Evolutionary conservation across 1,140 invertebrate species (phyloP), one percentile per base, ranked within the genome.

Genomic region (Bombus vancouverensis): DNA sequence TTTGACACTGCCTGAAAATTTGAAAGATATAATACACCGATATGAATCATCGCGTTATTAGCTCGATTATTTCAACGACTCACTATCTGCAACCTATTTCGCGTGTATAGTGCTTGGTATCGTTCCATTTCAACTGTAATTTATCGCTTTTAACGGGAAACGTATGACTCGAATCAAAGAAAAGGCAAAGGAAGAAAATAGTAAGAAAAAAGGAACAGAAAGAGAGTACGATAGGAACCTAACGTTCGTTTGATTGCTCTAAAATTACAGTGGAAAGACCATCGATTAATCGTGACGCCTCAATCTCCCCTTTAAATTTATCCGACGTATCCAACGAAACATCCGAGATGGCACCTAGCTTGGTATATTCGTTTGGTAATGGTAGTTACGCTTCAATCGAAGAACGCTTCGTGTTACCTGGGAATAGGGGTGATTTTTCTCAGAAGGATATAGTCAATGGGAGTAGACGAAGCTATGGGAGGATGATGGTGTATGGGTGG

Each of bases 371-470:
- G 76, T 53, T 85, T 72, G 75, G 80, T 76, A 87, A 88, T 89
- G 87, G 89, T 77, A 87, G 88, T 90, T 90, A 84, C 81, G 73
- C 79, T 79, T 85, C 86, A 91, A 92, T 92, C 83, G 91, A 76
- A 81, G 82, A 91, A 89, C 87, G 89, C 87, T 90, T 77, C 77
- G 76, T 71, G 90, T 92, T 92, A 92, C 89, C 89, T 90, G 91
- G 86, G 88, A 92, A 92, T 85, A 79, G 88, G 87, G 89, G 90
- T 91, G 91, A 91, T 93, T 93, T 91, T 91, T 92, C 88, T 91
- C 89, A 75, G 85, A 88, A 89, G 89, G 89, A 89, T 93, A 92
- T 88, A 89, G 89, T 86, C 84, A 89, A 93, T 84, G 83, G 91
- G 76, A 47, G 82, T 84, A 85, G 81, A 78, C 76, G 81, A 80